Evolutionary conservation across 2,888 invertebrate species (phyloP).

Genomic region (Ellobium chinense): DNA sequence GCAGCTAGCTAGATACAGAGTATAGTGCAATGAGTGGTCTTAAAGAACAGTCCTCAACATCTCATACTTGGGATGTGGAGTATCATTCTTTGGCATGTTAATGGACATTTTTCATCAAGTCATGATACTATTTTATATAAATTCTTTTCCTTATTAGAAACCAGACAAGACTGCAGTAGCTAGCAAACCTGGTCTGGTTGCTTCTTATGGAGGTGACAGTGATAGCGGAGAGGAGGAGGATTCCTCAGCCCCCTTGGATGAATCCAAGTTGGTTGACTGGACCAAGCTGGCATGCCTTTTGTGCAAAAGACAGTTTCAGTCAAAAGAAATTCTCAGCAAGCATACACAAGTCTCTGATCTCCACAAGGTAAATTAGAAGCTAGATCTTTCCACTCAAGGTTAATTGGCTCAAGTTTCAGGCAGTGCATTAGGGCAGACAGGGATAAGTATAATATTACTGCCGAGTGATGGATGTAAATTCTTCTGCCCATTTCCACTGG

Average conservation of each 20-base stretch:
- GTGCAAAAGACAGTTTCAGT: slow-evolving; percentile 96
- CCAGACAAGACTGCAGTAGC: slow-evolving; percentile 13
- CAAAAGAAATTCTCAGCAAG: slow-evolving; percentile 90
- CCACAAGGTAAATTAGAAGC: slow-evolving; percentile 84
- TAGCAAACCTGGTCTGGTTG: slow-evolving; percentile 81
- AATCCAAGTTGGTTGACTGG: slow-evolving; percentile 85
- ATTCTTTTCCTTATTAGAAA: no score
- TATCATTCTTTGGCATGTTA: no score
- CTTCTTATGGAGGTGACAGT: slow-evolving; percentile 89
- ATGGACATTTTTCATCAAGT: no score
- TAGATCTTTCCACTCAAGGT: background rate
- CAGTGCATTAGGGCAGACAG: no score
- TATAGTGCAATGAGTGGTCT: no score
- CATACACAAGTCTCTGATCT: slow-evolving; percentile 96
- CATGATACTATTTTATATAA: no score
- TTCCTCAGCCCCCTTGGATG: slow-evolving; percentile 76
- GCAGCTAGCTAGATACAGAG: no score
- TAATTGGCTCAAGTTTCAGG: background rate
- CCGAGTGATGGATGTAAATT: no score
- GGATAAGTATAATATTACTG: no score
- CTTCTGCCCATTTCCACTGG: background rate
- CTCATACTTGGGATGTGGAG: no score
- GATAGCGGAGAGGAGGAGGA: slow-evolving; percentile 84
- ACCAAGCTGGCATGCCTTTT: slow-evolving; percentile 92
- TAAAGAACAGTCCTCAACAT: no score